Conservation (phyloP, 2,888 invertebrate genomes). For the Drosophila nigritarsus region DNA sequence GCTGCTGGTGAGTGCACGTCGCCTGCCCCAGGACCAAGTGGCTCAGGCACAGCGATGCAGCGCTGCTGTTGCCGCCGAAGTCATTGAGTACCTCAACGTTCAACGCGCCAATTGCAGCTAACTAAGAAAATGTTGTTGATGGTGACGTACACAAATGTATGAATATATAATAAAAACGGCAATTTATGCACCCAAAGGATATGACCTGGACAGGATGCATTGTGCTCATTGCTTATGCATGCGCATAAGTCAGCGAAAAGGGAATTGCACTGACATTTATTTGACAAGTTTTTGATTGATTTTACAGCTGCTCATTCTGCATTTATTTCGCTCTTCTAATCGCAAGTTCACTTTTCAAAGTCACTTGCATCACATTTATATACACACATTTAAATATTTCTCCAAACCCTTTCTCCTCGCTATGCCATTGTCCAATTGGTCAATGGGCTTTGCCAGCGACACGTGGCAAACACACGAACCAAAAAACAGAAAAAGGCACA, state of each 20-base stretch:
- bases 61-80: constrained; percentile 50
- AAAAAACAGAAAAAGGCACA: constrained; percentile 17
- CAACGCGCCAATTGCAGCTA: constrained; percentile 58
- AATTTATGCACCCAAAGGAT: constrained; percentile 74
- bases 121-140: constrained; percentile 15
- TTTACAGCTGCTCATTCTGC: constrained; percentile 77
- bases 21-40: constrained; percentile 51
- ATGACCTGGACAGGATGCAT: constrained; percentile 52
- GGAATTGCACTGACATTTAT: constrained; percentile 74
- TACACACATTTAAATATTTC: constrained; percentile 14
- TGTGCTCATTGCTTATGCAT: constrained; percentile 65
- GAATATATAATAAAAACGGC: constrained; percentile 40
- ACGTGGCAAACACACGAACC: constrained; percentile 78
- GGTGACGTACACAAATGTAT: constrained; percentile 37
- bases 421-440: constrained; percentile 55
- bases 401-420: neutral
- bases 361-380: constrained; percentile 27
- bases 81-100: constrained; percentile 39
- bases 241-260: constrained; percentile 43
- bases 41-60: constrained; percentile 57
- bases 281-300: constrained; percentile 83
- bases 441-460: constrained; percentile 63
- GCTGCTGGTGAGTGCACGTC: constrained; percentile 61
- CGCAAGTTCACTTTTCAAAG: constrained; percentile 73
- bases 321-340: constrained; percentile 50